A percentile compares a stretch with the other conserved stretches of the same genome.
These are phyloP conservation scores for Orthonychiurus folsomi DNA, from an alignment of 2,888 invertebrate species.

Conservation along the genomic window DNA sequence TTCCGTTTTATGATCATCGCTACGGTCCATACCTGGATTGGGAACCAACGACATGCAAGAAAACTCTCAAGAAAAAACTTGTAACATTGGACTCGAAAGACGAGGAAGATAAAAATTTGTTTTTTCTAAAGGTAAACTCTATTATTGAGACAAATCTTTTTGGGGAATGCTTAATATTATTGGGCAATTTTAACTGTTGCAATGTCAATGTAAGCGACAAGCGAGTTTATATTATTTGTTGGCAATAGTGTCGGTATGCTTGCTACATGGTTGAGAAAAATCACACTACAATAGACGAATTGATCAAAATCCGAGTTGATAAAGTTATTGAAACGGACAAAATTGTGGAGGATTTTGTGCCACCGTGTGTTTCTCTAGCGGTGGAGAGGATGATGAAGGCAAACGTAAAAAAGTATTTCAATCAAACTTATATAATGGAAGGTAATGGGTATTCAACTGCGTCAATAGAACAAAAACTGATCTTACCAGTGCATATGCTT, in stretches of 20 bases:
- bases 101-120: background rate
- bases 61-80: conserved; percentile 4
- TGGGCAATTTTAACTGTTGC: too few relatives aligned
- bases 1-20: conserved; percentile 4
- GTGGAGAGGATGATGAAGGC: background rate
- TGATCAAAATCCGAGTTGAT: background rate
- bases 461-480: background rate
- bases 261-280: background rate
- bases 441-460: too few relatives aligned
- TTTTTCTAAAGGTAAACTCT: conserved; percentile 2
- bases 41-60: background rate
- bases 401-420: background rate
- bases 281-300: background rate
- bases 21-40: background rate
- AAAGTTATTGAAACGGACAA: background rate
- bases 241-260: background rate
- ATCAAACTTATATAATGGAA: background rate
- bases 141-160: too few relatives aligned
- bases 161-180: too few relatives aligned
- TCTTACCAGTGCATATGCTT: background rate
- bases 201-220: too few relatives aligned
- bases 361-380: background rate
- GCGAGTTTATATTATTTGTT: background rate
- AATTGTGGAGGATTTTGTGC: background rate
- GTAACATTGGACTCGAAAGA: background rate